Conservation (phyloP, 1,140 invertebrate species). For the Teleopsis dalmanni region DNA sequence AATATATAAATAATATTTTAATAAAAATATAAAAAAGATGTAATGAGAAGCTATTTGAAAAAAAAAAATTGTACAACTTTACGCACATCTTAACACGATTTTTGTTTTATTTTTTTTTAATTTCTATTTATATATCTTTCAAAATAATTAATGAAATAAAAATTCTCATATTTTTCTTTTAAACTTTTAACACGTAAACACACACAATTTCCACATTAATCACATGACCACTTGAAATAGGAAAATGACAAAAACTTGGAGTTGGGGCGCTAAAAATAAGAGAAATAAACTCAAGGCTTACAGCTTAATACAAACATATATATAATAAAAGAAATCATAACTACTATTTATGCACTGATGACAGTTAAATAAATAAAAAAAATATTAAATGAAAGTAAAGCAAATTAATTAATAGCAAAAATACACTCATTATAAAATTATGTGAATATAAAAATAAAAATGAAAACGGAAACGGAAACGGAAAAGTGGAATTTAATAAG, state of each 20-base stretch:
- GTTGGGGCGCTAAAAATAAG: slow-evolving; percentile 23
- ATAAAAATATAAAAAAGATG: not conserved
- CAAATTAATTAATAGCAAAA: too few relatives aligned
- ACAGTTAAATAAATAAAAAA: too few relatives aligned
- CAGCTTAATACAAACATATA: too few relatives aligned
- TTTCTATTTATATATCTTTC: slow-evolving; percentile 3
- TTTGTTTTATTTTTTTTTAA: slow-evolving; percentile 4
- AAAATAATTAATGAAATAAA: slow-evolving; percentile 1
- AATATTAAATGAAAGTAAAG: too few relatives aligned
- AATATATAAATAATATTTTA: not conserved
- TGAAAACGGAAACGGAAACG: too few relatives aligned
- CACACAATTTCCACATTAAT: slow-evolving; percentile 7
- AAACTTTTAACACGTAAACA: not conserved
- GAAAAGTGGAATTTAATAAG: too few relatives aligned
- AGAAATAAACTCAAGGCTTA: not conserved
- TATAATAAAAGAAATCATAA: too few relatives aligned
- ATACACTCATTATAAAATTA: too few relatives aligned
- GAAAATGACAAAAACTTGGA: slow-evolving; percentile 18
- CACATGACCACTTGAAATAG: not conserved
- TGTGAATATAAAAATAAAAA: too few relatives aligned
- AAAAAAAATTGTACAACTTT: not conserved
- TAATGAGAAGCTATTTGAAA: not conserved
- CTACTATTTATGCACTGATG: too few relatives aligned
- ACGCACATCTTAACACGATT: not conserved
- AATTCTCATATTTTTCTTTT: slow-evolving; percentile 2